Base-by-base conservation (phyloP, 2,888 invertebrate species). In the Branchipolynoe longqiensis region DNA sequence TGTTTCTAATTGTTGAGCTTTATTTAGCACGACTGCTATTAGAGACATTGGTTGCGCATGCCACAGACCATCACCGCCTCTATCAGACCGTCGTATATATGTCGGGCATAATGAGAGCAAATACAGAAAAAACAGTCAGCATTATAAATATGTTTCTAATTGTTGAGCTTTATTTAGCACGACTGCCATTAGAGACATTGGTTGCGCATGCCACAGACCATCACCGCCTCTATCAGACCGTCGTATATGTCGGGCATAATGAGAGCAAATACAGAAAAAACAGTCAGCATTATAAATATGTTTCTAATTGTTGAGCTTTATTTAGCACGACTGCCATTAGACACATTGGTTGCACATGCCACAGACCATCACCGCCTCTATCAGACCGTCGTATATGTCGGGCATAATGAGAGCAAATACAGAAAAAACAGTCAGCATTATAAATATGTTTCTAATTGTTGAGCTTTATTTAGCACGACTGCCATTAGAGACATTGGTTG, bases 161-260 rank as follows among this genome's bases (percentile, higher is more conserved):
- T n/a, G n/a, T n/a, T n/a, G n/a, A n/a, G n/a, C n/a, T n/a, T n/a
- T n/a, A n/a, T n/a, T n/a, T n/a, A n/a, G n/a, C n/a, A n/a, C n/a
- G n/a, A n/a, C n/a, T n/a, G n/a, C n/a, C n/a, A n/a, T n/a, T n/a
- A n/a, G n/a, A n/a, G n/a, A n/a, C n/a, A n/a, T n/a, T 97, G 97
- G 94, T 98, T 98, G 84, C 95, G 96, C 87, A 99, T 96, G 40
- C 97, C 97, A 93, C 98, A 99, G 92, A 97, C 97, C 90, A 96
- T 96, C 0, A 99, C 99, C 38, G 96, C 96, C 87, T 96, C 96
- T 93, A 97, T 95, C 82, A 99, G 94, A 22, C 96, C 96, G 87
- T 97, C 96, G 94, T 99, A 99, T 0, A 94, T 99, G 98, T 14
- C 99, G 95, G 0, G 98, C 98, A 94, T 97, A 98, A 96, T 97